A percentile compares a stretch with the other conserved stretches of the same genome.
These are phyloP conservation scores for Archocentrus centrarchus DNA, from an alignment of 2,113 vertebrate species.

Conservation along the genomic window DNA sequence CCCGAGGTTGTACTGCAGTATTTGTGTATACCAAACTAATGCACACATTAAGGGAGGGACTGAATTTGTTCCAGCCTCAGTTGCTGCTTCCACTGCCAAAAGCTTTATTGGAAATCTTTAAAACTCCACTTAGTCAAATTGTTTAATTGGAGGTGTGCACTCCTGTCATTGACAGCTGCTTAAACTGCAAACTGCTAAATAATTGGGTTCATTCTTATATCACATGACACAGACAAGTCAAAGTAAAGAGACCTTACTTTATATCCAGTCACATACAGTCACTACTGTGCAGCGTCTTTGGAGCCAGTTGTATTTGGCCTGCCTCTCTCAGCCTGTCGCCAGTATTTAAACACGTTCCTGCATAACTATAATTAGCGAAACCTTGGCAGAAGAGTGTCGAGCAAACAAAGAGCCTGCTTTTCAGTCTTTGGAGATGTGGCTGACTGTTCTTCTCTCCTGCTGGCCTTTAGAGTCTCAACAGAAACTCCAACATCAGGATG, in stretches of 20 bases:
- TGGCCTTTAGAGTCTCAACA: constrained; percentile 30
- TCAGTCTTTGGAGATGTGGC: neutral
- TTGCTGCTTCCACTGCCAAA: neutral
- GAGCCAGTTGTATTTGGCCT: neutral
- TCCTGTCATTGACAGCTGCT: neutral
- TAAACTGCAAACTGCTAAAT: neutral
- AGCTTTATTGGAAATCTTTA: neutral
- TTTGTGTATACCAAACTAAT: neutral
- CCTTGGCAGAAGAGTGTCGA: neutral
- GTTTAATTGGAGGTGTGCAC: neutral
- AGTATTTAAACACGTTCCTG: constrained; percentile 23
- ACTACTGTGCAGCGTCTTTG: neutral
- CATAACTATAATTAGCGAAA: constrained; percentile 1
- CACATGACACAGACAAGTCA: neutral
- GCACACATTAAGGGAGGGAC: neutral
- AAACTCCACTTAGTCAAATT: neutral
- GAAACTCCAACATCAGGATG: constrained; percentile 49
- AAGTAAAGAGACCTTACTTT: neutral
- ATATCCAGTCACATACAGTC: neutral
- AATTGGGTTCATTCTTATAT: neutral
- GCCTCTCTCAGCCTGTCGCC: neutral
- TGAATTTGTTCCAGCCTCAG: neutral
- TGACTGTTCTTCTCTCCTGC: constrained; percentile 3
- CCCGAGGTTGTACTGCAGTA: neutral
- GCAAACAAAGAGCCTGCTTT: neutral